Evolutionary conservation across 1,140 invertebrate genomes (phyloP).

Genomic region (Drosophila setifemur): DNA sequence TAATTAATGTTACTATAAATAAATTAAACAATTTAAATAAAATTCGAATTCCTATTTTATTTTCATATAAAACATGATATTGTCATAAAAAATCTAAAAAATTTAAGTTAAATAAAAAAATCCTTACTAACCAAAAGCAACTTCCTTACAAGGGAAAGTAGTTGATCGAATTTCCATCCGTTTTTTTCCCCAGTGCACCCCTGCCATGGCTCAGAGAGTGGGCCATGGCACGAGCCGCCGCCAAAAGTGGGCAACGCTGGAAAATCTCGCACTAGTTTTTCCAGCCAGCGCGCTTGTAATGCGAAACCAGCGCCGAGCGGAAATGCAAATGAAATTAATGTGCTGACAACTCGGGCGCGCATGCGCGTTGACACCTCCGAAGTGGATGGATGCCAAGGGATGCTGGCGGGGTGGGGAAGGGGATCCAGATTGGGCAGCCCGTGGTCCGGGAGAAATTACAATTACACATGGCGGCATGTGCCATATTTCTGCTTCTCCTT

Average conservation of each 20-base stretch:
- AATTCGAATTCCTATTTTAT: too few species aligned
- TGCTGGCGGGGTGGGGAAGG: conserved; percentile 2
- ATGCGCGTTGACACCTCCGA: conserved; percentile 77
- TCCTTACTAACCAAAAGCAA: too few species aligned
- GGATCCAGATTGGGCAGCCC: conserved; percentile 5
- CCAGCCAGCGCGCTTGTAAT: conserved; percentile 68
- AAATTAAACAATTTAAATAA: background rate
- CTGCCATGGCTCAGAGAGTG: conserved; percentile 7
- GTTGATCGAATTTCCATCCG: background rate
- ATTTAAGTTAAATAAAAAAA: too few species aligned
- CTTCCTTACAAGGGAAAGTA: too few species aligned
- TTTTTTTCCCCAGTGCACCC: background rate
- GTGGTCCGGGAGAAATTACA: conserved; percentile 70
- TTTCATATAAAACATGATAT: too few species aligned
- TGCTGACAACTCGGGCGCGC: conserved; percentile 76
- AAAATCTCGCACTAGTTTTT: conserved; percentile 76
- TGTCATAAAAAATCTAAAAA: too few species aligned
- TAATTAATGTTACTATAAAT: too few species aligned
- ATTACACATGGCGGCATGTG: conserved; percentile 74
- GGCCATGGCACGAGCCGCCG: conserved; percentile 62
- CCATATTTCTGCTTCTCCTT: conserved; percentile 60
- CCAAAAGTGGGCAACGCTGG: conserved; percentile 65
- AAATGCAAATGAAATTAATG: conserved; percentile 82
- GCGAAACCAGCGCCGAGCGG: conserved; percentile 76
- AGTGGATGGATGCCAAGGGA: conserved; percentile 5